These are phyloP conservation scores for Ooceraea biroi DNA, from an alignment of 1,140 invertebrate genomes.

Conservation along the genomic window DNA sequence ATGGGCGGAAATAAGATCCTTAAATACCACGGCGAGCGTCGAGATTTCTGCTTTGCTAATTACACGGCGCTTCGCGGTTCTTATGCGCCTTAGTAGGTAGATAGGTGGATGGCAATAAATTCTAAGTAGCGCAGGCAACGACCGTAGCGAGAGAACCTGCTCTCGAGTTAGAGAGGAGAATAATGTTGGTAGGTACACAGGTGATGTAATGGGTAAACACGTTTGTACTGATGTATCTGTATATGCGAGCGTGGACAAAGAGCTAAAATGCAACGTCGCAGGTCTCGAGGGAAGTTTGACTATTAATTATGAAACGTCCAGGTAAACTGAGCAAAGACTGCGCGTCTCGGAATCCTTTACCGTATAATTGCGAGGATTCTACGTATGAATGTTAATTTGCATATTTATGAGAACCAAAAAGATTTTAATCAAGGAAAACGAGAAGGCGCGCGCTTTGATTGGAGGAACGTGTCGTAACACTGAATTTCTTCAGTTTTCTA, in stretches of 20 bases:
- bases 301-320: constrained; percentile 55
- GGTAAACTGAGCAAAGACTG: constrained; percentile 27
- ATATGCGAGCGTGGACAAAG: constrained; percentile 52
- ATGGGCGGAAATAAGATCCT: constrained; percentile 67
- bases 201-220: constrained; percentile 43
- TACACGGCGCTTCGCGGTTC: constrained; percentile 74
- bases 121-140: constrained; percentile 57
- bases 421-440: not conserved
- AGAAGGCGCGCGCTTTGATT: not conserved
- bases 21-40: constrained; percentile 58
- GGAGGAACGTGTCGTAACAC: not conserved
- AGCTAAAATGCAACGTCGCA: constrained; percentile 28
- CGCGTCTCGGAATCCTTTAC: constrained; percentile 15
- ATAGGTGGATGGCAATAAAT: constrained; percentile 74
- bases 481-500: too few species aligned
- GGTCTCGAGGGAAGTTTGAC: constrained; percentile 20
- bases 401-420: not conserved
- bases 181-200: constrained; percentile 67
- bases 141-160: constrained; percentile 63
- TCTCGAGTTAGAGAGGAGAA: constrained; percentile 72
- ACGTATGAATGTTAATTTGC: not conserved
- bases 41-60: constrained; percentile 75
- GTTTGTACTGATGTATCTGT: constrained; percentile 54
- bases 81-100: constrained; percentile 70
- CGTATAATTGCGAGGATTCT: not conserved